These are phyloP conservation scores for Anoura caudifer DNA, from an alignment of 2,113 vertebrate genomes.

Conservation along the genomic window DNA sequence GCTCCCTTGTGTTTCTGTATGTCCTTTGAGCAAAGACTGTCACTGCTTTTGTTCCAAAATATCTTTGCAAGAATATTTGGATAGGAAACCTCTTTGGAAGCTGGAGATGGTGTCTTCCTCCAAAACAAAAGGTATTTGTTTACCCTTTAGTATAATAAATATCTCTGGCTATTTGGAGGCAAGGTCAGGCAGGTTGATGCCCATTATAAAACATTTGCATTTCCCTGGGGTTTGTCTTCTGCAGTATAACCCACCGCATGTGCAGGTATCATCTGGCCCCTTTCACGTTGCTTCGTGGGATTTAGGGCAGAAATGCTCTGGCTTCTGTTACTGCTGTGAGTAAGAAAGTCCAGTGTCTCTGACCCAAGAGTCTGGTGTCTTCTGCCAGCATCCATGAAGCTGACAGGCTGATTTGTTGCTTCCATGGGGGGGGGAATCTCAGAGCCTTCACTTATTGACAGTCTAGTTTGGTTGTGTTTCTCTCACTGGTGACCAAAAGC, in stretches of 20 bases:
- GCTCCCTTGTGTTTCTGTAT: not conserved
- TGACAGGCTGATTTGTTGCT: not conserved
- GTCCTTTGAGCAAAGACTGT: not conserved
- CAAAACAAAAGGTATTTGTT: not conserved
- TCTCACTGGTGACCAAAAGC: not conserved
- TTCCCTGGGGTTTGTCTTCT: not conserved
- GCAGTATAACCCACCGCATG: fast-evolving
- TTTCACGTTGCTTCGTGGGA: not conserved
- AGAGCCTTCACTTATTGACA: not conserved
- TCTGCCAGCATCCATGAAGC: not conserved
- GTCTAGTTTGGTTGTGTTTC: not conserved
- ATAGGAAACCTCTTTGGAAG: not conserved
- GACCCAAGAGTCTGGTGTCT: not conserved
- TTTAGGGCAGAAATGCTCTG: not conserved
- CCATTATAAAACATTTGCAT: not conserved
- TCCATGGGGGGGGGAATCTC: not conserved
- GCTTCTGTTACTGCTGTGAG: not conserved
- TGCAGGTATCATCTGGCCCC: not conserved
- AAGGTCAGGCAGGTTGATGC: not conserved
- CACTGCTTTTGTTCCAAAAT: not conserved
- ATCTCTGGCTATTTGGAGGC: not conserved
- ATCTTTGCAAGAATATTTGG: not conserved
- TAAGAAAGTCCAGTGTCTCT: not conserved
- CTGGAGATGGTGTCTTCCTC: not conserved
- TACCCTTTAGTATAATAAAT: not conserved